Percentiles rank a stretch among this genome's conserved stretches.
Evolutionary conservation across 1,140 invertebrate species (phyloP).

Genomic region (Bombus difficillimus): DNA sequence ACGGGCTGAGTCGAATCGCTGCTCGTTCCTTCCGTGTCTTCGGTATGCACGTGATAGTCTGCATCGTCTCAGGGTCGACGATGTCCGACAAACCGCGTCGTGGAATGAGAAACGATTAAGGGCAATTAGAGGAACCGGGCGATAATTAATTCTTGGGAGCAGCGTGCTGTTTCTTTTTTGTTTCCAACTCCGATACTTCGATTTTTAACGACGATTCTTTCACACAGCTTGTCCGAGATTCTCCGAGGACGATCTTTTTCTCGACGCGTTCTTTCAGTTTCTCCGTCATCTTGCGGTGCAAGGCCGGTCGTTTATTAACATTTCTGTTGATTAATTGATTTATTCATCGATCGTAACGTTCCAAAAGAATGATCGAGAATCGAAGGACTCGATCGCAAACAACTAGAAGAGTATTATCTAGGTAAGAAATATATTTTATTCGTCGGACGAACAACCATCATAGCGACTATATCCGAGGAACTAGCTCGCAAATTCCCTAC

Average conservation of each 20-base stretch:
- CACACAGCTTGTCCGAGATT: not conserved
- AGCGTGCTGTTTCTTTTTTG: conserved; percentile 1
- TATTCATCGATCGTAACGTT: not conserved
- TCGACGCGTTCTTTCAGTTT: no score
- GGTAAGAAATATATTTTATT: not conserved
- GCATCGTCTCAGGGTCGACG: conserved; percentile 54
- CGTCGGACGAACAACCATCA: not conserved
- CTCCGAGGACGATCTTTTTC: no score
- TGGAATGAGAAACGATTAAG: conserved; percentile 25
- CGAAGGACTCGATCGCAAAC: not conserved
- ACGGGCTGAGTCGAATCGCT: conserved; percentile 42
- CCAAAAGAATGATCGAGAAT: not conserved
- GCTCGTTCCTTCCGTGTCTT: conserved; percentile 61
- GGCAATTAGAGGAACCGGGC: conserved; percentile 28
- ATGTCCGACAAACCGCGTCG: not conserved
- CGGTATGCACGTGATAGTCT: conserved; percentile 49
- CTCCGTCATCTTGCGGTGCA: no score
- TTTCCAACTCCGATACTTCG: not conserved
- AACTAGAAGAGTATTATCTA: not conserved
- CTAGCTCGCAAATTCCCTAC: not conserved
- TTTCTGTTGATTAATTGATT: no score
- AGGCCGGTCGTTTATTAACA: no score
- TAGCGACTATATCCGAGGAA: not conserved
- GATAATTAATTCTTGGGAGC: conserved; percentile 38
- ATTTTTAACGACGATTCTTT: not conserved